Conservation (phyloP, 2,797 vertebrate genomes). For the Potorous gilbertii region DNA sequence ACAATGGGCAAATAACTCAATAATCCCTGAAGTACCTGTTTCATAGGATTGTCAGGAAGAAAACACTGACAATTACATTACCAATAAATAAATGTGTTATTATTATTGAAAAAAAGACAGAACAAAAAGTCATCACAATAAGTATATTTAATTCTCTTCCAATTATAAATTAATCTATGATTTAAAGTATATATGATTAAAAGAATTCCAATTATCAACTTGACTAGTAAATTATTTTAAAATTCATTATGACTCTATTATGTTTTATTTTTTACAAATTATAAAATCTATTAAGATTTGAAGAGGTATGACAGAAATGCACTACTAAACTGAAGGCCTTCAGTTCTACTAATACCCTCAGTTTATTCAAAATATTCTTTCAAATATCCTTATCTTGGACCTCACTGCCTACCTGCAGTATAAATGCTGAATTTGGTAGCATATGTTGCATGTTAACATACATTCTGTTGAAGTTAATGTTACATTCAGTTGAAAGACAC, state of each 20-base stretch:
- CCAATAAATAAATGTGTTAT: neutral
- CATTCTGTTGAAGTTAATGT: neutral
- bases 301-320: neutral
- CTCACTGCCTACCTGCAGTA: neutral
- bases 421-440: neutral
- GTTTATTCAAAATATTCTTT: neutral
- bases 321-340: neutral
- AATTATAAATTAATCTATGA: neutral
- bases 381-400: neutral
- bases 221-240: neutral
- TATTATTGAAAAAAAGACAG: neutral
- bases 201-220: neutral
- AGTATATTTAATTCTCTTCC: neutral
- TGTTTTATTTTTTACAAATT: neutral
- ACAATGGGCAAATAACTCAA: neutral
- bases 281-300: neutral
- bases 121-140: neutral
- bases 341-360: neutral
- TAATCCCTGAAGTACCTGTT: neutral
- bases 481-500: neutral
- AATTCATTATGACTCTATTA: neutral
- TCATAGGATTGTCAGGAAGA: neutral
- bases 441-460: neutral
- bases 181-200: neutral
- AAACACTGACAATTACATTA: neutral